These are phyloP conservation scores for Callimorpha dominula DNA, from an alignment of 2,888 invertebrate species.

Conservation along the genomic window DNA sequence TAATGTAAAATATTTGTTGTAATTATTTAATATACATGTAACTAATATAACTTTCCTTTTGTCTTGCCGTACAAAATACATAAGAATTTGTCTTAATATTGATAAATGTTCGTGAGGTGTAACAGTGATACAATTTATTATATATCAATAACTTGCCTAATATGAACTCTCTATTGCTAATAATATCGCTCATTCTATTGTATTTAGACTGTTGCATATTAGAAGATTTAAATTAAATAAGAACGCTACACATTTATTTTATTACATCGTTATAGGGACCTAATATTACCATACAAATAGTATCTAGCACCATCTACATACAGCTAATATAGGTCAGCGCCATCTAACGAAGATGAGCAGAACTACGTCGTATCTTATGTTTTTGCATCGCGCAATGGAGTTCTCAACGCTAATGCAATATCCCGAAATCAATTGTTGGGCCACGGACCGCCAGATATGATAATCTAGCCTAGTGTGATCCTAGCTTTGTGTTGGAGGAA, in stretches of 20 bases:
- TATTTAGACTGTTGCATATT: not conserved
- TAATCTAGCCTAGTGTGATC: too few species aligned
- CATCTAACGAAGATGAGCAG: not conserved
- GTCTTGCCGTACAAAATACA: not conserved
- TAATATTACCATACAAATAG: too few species aligned
- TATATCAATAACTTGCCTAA: conserved; percentile 26
- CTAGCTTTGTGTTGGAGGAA: too few species aligned
- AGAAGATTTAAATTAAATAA: too few species aligned
- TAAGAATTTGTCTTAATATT: not conserved
- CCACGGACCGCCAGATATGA: not conserved
- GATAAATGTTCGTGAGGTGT: not conserved
- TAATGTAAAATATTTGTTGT: not conserved
- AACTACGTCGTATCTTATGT: not conserved
- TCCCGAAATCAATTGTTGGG: not conserved
- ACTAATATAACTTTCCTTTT: not conserved
- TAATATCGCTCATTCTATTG: conserved; percentile 1
- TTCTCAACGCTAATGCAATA: not conserved
- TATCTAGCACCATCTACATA: too few species aligned
- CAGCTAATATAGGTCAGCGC: not conserved
- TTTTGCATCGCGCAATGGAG: not conserved
- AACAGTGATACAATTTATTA: not conserved
- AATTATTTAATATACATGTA: not conserved
- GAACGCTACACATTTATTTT: too few species aligned
- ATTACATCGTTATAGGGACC: too few species aligned
- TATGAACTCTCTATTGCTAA: conserved; percentile 29